Evolutionary conservation across 2,888 invertebrate genomes (phyloP).

Genomic region (Pheosia tremula): DNA sequence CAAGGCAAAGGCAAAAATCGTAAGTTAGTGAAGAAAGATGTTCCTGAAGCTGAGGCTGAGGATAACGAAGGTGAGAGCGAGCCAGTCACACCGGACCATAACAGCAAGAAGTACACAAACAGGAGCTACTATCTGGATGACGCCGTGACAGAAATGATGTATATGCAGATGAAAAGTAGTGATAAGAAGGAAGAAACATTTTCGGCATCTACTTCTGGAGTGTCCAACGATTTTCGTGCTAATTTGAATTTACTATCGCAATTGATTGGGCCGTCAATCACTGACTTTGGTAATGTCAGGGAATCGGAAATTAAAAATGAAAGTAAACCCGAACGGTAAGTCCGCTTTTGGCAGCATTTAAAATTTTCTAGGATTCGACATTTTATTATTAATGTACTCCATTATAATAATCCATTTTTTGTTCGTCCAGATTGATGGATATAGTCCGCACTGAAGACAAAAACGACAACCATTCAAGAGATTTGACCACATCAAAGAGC

Average conservation of each 20-base stretch:
- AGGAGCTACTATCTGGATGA: constrained; percentile 68
- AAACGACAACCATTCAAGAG: constrained; percentile 8
- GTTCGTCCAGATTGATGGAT: constrained; percentile 12
- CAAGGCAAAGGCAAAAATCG: constrained; percentile 37
- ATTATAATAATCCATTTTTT: no score
- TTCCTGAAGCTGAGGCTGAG: constrained; percentile 13
- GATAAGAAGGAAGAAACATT: constrained; percentile 38
- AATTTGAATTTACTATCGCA: constrained; percentile 48
- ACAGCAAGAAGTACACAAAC: constrained; percentile 55
- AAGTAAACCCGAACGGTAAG: constrained; percentile 25
- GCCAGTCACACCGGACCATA: constrained; percentile 33
- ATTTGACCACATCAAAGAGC: constrained; percentile 21
- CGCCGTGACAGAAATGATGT: constrained; percentile 65
- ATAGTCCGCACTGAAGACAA: constrained; percentile 8
- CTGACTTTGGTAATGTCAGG: constrained; percentile 30
- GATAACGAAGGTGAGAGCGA: constrained; percentile 41
- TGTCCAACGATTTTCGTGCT: constrained; percentile 50
- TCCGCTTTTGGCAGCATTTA: neutral
- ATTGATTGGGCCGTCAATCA: constrained; percentile 38
- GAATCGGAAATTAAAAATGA: constrained; percentile 17
- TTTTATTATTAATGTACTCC: neutral
- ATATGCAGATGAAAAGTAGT: constrained; percentile 48
- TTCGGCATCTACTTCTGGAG: constrained; percentile 52
- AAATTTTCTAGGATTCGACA: neutral
- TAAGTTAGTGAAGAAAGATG: constrained; percentile 36